phyloP scores from a whole-genome alignment of 1,140 invertebrate genomes.

The Scaptomyza graminum region DNA sequence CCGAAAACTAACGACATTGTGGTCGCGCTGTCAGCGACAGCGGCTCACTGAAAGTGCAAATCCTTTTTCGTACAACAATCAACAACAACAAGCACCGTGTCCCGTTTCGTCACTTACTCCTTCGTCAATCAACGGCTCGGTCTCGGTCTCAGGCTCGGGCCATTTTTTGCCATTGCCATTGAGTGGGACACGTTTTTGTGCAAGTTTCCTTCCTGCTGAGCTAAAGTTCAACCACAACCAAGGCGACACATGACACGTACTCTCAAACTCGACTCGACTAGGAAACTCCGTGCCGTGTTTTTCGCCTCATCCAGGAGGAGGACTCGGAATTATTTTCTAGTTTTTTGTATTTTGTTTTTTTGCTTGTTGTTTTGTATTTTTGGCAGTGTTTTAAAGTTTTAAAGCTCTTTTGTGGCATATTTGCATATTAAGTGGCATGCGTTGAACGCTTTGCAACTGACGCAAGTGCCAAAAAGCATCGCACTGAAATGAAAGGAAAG shows the following conservation, averaged over 20 bases:
- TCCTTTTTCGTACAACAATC: constrained; percentile 52
- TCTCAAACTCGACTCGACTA: constrained; percentile 44
- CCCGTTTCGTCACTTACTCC: constrained; percentile 28
- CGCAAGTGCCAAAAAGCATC: constrained; percentile 11
- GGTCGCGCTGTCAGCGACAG: constrained; percentile 66
- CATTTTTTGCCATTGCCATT: constrained; percentile 42
- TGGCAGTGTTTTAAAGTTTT: constrained; percentile 76
- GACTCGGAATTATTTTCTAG: constrained; percentile 44
- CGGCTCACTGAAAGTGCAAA: constrained; percentile 48
- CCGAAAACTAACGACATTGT: constrained; percentile 56
- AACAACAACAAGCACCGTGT: constrained; percentile 1
- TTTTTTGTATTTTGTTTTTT: constrained; percentile 41
- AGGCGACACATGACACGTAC: constrained; percentile 77
- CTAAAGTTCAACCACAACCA: constrained; percentile 75
- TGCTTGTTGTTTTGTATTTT: constrained; percentile 13
- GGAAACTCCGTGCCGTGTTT: constrained; percentile 7
- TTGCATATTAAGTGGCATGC: constrained; percentile 80
- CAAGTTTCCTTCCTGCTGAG: constrained; percentile 65
- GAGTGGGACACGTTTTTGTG: constrained; percentile 70
- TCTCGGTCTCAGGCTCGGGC: too few relatives aligned
- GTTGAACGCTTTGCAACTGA: constrained; percentile 50
- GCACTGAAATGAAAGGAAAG: not conserved
- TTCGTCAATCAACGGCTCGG: constrained; percentile 62
- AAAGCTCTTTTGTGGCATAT: constrained; percentile 78
- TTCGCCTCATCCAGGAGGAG: constrained; percentile 1